Evolutionary conservation across 2,113 vertebrate species (phyloP).

Genomic region (Galemys pyrenaicus): DNA sequence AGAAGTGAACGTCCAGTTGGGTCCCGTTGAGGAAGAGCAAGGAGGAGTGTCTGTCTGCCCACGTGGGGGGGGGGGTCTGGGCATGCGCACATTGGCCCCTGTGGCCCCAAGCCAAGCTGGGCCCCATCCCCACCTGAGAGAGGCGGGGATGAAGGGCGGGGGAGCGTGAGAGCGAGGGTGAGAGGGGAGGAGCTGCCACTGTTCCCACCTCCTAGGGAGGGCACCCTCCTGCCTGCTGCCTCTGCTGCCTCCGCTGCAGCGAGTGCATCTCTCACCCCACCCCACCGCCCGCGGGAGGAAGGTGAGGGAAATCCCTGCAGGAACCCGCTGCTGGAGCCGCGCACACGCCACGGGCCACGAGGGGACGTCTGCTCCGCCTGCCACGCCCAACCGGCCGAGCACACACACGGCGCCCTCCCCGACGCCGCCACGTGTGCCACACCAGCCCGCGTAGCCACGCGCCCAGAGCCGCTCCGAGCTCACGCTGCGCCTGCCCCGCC

Average conservation of each 20-base stretch:
- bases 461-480: background rate
- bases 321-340: background rate
- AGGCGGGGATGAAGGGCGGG: background rate
- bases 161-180: too few species aligned
- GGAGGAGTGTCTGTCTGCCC: background rate
- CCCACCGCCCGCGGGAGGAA: background rate
- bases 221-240: background rate
- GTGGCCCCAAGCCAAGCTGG: background rate
- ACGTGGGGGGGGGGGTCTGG: background rate
- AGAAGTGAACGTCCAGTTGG: rapidly evolving
- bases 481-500: too few species aligned
- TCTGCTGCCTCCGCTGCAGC: rapidly evolving
- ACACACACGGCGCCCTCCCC: background rate
- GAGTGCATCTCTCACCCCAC: background rate
- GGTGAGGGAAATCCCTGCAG: background rate
- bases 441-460: too few species aligned
- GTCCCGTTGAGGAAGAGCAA: slow-evolving; percentile 66
- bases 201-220: background rate
- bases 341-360: background rate
- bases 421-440: background rate
- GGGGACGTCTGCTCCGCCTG: background rate
- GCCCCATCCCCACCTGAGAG: background rate
- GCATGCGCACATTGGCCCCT: background rate
- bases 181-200: background rate
- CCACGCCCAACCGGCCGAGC: background rate